Evolutionary conservation across 2,797 vertebrate genomes (phyloP), one percentile per base, ranked within the genome.

Genomic region (Sebastes flavidus): DNA sequence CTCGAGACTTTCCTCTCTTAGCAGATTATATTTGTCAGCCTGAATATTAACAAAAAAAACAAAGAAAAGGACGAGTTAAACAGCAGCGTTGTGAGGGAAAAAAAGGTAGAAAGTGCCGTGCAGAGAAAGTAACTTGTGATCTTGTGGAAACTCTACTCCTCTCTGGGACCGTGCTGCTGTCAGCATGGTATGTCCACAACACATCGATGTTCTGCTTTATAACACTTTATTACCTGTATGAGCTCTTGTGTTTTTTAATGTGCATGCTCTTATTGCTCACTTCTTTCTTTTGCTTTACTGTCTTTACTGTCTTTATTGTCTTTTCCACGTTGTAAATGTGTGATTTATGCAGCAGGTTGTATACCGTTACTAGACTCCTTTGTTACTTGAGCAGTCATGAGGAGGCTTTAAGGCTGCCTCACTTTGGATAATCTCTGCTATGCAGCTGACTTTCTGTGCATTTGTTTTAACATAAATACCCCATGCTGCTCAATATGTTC

Each of bases 171-270:
- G 73, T 65, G 83, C 83, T 65, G 83, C 83, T 66, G 85, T 85
- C 87, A 91, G 83, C 89, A 88, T 91, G 91, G 93, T 94, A 93
- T 68, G 92, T 87, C 72, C 85, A 77, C 85, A 80, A 67, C 78
- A 77, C 84, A 67, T 1, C 14, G 22, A 32, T 65, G 3, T 42
- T 73, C 22, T 60, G 25, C 52, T 70, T 55, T 46, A 38, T 38
- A 36, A 30, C 67, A 11, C 68, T 11, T 20, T 13, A 70, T 18
- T 55, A 29, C 49, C 10, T 54, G 14, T 2, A 32, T 13, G 49
- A 65, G 16, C 46, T 24, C 4, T 4, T n/a, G 13, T 7, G n/a
- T 55, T 16, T 16, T 32, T 25, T 25, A 46, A 4, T 72, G 4
- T 20, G 2, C 7, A 24, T 30, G 30, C n/a, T 18, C 10, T 38